These are phyloP conservation scores for Axea sp. DNA, from an alignment of 2,888 invertebrate species.

Conservation along the genomic window DNA sequence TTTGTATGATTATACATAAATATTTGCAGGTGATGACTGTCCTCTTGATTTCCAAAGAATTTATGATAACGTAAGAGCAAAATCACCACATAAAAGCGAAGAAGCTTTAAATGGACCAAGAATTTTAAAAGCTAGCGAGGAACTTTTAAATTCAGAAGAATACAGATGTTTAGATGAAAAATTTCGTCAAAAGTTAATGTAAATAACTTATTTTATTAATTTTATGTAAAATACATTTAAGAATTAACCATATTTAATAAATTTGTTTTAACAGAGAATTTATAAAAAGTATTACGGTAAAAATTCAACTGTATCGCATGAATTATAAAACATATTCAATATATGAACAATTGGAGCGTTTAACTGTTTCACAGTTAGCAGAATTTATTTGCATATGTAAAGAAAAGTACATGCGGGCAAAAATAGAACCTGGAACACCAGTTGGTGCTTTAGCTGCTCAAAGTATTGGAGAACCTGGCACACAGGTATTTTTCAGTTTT, in stretches of 20 bases:
- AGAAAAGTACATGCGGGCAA: conserved; percentile 92
- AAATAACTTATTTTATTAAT: no score
- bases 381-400: conserved; percentile 90
- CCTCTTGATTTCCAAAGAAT: conserved; percentile 94
- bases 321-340: conserved; percentile 68
- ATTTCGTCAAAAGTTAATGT: conserved; percentile 88
- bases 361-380: conserved; percentile 86
- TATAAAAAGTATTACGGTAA: conserved; percentile 80
- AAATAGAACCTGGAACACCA: conserved; percentile 97
- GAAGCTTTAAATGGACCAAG: conserved; percentile 82
- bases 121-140: conserved; percentile 75
- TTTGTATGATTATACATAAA: no score
- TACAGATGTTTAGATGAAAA: conserved; percentile 82
- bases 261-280: no score
- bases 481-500: no score
- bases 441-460: conserved; percentile 98
- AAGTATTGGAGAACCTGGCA: conserved; percentile 99
- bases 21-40: conserved; percentile 84
- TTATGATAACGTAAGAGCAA: conserved; percentile 88
- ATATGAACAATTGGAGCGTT: conserved; percentile 81
- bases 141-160: conserved; percentile 78
- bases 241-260: no score
- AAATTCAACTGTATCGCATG: conserved; percentile 78
- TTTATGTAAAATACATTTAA: no score
- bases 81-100: conserved; percentile 85